Percentiles rank a stretch among this genome's conserved stretches.
Evolutionary conservation across 2,888 invertebrate genomes (phyloP).

Genomic region (Eubasilissa splendida): DNA sequence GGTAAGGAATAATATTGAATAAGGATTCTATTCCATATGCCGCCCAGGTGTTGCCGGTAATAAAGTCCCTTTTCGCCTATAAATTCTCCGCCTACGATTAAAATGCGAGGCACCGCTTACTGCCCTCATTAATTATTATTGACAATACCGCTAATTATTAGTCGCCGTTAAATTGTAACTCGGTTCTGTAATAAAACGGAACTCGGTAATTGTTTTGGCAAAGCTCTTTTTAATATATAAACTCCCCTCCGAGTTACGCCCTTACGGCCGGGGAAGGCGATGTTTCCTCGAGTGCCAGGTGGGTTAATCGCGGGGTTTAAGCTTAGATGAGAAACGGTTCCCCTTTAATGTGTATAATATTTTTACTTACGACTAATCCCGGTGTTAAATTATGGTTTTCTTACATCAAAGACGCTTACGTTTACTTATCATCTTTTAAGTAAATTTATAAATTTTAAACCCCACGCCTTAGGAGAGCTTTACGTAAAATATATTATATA

Average conservation of each 20-base stretch:
- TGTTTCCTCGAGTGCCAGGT: constrained; percentile 16
- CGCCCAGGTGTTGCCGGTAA: constrained; percentile 44
- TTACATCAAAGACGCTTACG: constrained; percentile 13
- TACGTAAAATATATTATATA: no score
- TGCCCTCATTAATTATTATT: constrained; percentile 57
- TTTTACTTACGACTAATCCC: constrained; percentile 24
- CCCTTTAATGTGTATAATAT: constrained; percentile 16
- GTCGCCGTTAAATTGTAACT: constrained; percentile 50
- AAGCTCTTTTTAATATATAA: constrained; percentile 46
- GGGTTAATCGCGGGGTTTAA: constrained; percentile 22
- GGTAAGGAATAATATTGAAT: constrained; percentile 47
- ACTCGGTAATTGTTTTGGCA: constrained; percentile 39
- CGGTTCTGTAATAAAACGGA: constrained; percentile 41
- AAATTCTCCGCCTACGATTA: constrained; percentile 54
- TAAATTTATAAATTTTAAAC: no score
- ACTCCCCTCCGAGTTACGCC: constrained; percentile 39
- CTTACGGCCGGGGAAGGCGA: constrained; percentile 13
- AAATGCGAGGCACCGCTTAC: constrained; percentile 46
- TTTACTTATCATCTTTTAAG: neutral
- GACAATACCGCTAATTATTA: constrained; percentile 56
- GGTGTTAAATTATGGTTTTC: constrained; percentile 16
- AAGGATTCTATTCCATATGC: constrained; percentile 48
- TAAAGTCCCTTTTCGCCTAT: constrained; percentile 52
- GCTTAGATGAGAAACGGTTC: constrained; percentile 23
- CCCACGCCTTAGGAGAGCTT: no score